Evolutionary conservation across 2,113 vertebrate species (phyloP), one percentile per base, ranked within the genome.

Genomic region (Podiceps cristatus): DNA sequence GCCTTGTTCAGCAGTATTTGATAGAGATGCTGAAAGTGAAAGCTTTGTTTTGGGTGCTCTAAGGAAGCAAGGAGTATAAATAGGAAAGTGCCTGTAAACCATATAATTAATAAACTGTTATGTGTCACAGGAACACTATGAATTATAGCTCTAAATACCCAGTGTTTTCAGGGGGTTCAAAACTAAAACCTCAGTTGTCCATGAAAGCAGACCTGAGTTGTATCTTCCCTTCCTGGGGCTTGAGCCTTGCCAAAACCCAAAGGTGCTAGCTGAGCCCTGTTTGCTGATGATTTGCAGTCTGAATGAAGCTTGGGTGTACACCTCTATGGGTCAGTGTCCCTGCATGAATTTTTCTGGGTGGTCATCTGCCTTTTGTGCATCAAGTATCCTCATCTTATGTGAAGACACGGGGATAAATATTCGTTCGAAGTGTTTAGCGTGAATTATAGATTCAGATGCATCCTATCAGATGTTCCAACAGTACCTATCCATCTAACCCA

Each of bases 41-140:
- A 68, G 85, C 59, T 81, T 82, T 94, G 45, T n/a, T 93, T 60
- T 89, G 13, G 9, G 25, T 82, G 60, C 56, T 84, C 50, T 52
- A 72, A 90, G 33, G 60, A 94, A 87, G 44, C 20, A 75, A 68
- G 29, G 80, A 95, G 62, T 69, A 58, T 27, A 86, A 80, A 80
- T 58, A 23, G 9, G 37, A 76, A 88, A 53, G 22, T 73, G 52
- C 40, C 22, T 75, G 56, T 80, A 81, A 91, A 68, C 33, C 28
- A 27, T 63, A 27, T 64, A 85, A 85, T 67, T 93, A 91, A 94
- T 88, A 73, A 86, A 44, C 52, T 64, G 27, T 67, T 75, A 13
- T 17, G 27, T 86, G 49, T 75, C 37, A 52, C 53, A 76, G 37
- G 14, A 93, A 93, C 16, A 20, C 55, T 73, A 44, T 86, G 88